Evolutionary conservation across 2,797 vertebrate species (phyloP).

Genomic region (Catamblyrhynchus diadema): DNA sequence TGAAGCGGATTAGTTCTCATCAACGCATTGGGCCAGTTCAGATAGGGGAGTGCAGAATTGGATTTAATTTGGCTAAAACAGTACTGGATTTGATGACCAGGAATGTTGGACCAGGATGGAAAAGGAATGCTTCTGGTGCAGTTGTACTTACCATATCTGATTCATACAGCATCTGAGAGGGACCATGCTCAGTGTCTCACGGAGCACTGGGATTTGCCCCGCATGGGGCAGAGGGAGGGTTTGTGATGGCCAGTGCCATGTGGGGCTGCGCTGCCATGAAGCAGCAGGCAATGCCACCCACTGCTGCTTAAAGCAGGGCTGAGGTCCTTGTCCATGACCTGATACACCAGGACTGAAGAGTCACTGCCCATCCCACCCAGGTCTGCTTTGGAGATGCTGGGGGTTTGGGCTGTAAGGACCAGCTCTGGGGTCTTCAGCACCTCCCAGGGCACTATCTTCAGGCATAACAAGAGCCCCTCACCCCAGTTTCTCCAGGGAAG

Average conservation of each 20-base stretch:
- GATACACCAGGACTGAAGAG: neutral
- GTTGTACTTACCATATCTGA: neutral
- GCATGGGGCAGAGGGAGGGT: neutral
- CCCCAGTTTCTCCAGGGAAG: neutral
- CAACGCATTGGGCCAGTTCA: neutral
- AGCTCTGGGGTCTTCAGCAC: neutral
- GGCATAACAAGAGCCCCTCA: neutral
- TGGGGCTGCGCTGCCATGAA: neutral
- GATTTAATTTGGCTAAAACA: constrained; percentile 1
- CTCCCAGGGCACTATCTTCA: neutral
- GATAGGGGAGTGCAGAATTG: neutral
- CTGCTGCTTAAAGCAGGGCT: neutral
- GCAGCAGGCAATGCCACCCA: neutral
- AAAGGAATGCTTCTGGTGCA: neutral
- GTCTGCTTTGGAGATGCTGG: neutral
- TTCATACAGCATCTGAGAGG: rapidly evolving
- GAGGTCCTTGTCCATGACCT: neutral
- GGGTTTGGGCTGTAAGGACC: neutral
- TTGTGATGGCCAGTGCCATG: neutral
- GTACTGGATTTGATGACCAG: neutral
- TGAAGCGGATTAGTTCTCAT: neutral
- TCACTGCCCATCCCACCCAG: neutral
- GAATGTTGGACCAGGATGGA: neutral
- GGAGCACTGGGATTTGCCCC: neutral
- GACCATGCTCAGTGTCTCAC: rapidly evolving